A percentile compares a stretch with the other conserved stretches of the same genome.
Evolutionary conservation across 2,888 invertebrate species (phyloP).

Genomic region (Drosophila nr. perissopoda): DNA sequence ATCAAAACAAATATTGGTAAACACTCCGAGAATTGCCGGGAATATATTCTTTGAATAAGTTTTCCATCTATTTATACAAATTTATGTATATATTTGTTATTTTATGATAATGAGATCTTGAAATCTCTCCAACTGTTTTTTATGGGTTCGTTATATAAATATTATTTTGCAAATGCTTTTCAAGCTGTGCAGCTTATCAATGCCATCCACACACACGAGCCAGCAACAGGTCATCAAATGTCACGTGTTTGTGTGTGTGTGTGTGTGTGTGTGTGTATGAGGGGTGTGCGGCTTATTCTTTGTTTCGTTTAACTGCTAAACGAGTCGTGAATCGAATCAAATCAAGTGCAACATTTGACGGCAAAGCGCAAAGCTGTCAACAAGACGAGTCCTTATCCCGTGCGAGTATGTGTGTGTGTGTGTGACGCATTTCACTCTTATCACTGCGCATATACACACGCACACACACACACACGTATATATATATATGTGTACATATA

Average conservation of each 20-base stretch:
- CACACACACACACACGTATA: background rate
- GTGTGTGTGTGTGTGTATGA: background rate
- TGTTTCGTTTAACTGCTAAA: conserved; percentile 35
- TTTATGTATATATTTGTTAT: background rate
- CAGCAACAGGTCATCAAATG: conserved; percentile 36
- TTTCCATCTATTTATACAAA: background rate
- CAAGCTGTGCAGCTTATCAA: background rate
- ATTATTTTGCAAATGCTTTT: background rate
- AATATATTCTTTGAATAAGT: background rate
- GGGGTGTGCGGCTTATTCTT: background rate
- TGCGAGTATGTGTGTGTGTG: background rate
- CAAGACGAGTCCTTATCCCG: conserved; percentile 12
- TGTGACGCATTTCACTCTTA: conserved; percentile 11
- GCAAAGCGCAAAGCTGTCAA: conserved; percentile 27
- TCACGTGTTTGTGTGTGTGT: background rate
- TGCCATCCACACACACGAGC: background rate
- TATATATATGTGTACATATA: background rate
- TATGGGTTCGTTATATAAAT: background rate
- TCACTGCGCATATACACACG: background rate
- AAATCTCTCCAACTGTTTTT: background rate
- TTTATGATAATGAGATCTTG: background rate
- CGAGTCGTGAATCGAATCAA: conserved; percentile 38
- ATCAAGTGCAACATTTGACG: conserved; percentile 42
- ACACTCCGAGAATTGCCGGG: background rate
- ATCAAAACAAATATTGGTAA: background rate